Conservation (phyloP, 1,140 invertebrate genomes). For the Lamellibrachia luymesi region DNA sequence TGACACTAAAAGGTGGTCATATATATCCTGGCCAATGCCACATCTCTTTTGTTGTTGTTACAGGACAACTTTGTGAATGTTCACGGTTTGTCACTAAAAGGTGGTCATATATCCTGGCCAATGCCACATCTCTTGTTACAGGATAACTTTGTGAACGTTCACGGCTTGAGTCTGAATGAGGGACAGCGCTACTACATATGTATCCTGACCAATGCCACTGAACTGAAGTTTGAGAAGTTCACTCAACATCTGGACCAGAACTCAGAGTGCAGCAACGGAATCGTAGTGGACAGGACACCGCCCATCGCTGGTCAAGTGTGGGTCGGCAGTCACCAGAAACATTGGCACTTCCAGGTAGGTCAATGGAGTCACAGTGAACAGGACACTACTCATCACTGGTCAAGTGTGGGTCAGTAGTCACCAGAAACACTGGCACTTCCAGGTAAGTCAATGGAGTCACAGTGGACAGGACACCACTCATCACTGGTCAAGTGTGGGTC, state of each 20-base stretch:
- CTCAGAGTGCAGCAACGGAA: background rate
- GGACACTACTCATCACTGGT: background rate
- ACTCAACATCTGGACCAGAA: background rate
- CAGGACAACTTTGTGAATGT: too few species aligned
- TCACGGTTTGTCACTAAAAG: too few species aligned
- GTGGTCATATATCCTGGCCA: too few species aligned
- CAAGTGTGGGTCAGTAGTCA: too few species aligned
- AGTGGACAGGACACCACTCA: too few species aligned
- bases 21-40: background rate
- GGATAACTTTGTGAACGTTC: background rate
- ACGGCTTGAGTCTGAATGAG: background rate
- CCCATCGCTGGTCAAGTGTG: background rate
- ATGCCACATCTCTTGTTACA: too few species aligned
- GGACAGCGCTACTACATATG: background rate
- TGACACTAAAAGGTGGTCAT: background rate
- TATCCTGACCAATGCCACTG: background rate
- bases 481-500: too few species aligned
- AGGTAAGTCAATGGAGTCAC: too few species aligned
- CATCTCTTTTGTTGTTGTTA: too few species aligned
- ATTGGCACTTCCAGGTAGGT: background rate
- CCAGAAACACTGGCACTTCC: too few species aligned
- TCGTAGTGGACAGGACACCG: background rate
- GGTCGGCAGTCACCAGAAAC: background rate
- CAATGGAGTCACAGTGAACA: background rate
- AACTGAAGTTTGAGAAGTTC: background rate